A percentile compares a stretch with the other conserved stretches of the same genome.
Conservation (phyloP, 1,140 invertebrate species). For the Mercenaria mercenaria region DNA sequence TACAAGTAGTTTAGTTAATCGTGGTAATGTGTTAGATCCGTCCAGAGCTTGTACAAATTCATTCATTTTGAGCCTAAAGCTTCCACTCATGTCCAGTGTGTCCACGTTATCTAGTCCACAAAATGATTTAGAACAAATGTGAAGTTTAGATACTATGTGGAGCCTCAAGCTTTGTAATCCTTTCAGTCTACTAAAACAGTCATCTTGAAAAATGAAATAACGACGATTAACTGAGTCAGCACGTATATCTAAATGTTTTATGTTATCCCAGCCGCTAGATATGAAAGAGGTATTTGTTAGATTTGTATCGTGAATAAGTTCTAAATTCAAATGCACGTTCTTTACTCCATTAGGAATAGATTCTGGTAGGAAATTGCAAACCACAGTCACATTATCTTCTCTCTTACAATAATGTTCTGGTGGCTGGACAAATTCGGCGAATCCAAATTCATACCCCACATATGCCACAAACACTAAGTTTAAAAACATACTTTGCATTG, state of each 20-base stretch:
- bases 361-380: background rate
- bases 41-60: background rate
- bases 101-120: background rate
- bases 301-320: too few species aligned
- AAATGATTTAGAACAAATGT: background rate
- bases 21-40: background rate
- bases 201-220: background rate
- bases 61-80: background rate
- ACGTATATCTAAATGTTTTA: too few species aligned
- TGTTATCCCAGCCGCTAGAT: too few species aligned
- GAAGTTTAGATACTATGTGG: background rate
- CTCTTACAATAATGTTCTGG: too few species aligned
- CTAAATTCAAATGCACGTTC: too few species aligned
- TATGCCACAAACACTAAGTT: too few species aligned
- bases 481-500: too few species aligned
- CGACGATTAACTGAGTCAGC: too few species aligned
- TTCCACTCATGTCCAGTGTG: background rate
- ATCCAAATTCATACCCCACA: too few species aligned
- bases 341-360: background rate
- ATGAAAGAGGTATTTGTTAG: too few species aligned
- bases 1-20: background rate
- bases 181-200: background rate
- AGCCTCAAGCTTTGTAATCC: background rate
- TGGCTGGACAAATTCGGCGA: too few species aligned
- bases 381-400: too few species aligned